Base-by-base conservation (phyloP, 1,140 invertebrate genomes). In the Hyphantria cunea region DNA sequence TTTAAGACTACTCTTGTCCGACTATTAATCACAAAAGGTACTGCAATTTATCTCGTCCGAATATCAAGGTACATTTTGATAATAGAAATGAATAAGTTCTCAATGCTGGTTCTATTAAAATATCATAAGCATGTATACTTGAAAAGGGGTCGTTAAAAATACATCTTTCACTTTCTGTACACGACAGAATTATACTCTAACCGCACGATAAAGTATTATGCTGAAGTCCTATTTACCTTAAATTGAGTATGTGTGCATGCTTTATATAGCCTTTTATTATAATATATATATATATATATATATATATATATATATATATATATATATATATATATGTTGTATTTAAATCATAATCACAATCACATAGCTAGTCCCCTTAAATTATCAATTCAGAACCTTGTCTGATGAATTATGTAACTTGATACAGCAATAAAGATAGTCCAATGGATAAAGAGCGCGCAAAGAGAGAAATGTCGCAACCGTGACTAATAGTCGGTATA, bases 1-100 rank as follows among this genome's bases (percentile, higher is more conserved):
- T 25, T 71, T 77, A 60, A 63, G 59, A 61, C 75, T 72, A 61
- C 73, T 61, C 70, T 59, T 66, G 54, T 47, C 37, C 61, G 49
- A 70, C 73, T 64, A 86, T 86, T 82, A 84, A 86, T 84, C 83
- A 86, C 72, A 41, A 65, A 51, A 62, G 74, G 68, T 68, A 44
- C 56, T 47, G 53, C 72, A 76, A 86, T 86, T 84, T 78, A 82
- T 84, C 79, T 84, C 74, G 44, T 65, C 42, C 42, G 25, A 53
- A 59, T 39, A 50, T 58, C 17, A 49, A 68, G 52, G 64, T 65
- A 11, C 50, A 37, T 37, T 32, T n/a, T 55, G 31, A 58, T 58
- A 51, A 51, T 44, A 44, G 47, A n/a, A 52, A 15, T 51, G 15
- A 9, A 50, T 42, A 59, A 8, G 10, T 25, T 44, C 34, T 47